Base-by-base conservation (phyloP, 1,140 invertebrate species). In the Penaeus japonicus region DNA sequence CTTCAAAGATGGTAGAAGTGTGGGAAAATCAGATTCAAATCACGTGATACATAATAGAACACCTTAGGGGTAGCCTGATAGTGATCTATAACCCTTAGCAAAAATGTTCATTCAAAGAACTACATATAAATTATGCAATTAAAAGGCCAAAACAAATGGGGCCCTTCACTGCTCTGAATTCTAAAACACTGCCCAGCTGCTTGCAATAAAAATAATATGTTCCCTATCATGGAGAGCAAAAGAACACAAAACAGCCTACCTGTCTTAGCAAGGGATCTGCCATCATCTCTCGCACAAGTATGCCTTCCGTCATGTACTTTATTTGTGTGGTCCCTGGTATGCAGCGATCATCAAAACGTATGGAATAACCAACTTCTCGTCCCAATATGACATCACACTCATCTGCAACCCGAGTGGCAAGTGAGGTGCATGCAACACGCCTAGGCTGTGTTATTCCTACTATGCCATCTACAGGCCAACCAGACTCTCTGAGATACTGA, bases 261-360 rank as follows among this genome's bases (percentile, higher is more conserved):
- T 89, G 87, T 89, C 95, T 95, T 1, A 99, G 93, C 22, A 99
- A 92, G 0, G 98, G 98, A 93, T 99, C 98, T 2, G 95, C 94
- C 94, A 99, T 97, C 94, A 99, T 97, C 94, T 99, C 98, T 59
- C 97, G 93, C 10, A 99, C 93, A 17, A 99, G 92, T 90, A 99
- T 96, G 4, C 98, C 99, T 93, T 99, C 98, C 0, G 99, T 99
- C 94, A 99, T 95, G 91, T 96, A 99, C 95, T 99, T 98, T 62
- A 99, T 97, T 91, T 95, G 95, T 1, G 97, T 98, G 4, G 93
- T 93, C 4, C 93, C 92, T 73, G 92, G 91, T 39, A 91, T 94
- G 53, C 94, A 95, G 84, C 95, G 95, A 81, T 98, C 95, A 92
- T 98, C 96, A 93, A 99, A 99, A 53, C 98, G 94, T 88, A 99